These are phyloP conservation scores for Lutraria lutraria DNA, from an alignment of 2,888 invertebrate genomes.

Conservation along the genomic window DNA sequence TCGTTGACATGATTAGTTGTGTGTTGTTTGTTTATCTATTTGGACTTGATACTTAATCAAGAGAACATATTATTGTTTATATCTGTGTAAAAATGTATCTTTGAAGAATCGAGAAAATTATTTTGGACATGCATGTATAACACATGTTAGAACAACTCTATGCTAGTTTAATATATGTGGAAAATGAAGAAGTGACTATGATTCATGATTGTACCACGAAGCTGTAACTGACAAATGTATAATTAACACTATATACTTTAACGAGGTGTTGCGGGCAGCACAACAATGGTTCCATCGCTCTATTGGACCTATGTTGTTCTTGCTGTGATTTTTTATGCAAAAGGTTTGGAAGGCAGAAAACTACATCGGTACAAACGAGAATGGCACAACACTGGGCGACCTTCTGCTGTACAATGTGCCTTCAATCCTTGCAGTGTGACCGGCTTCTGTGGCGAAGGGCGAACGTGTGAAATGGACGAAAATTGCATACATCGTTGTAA, in stretches of 20 bases:
- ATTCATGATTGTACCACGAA: no score
- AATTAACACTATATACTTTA: not conserved
- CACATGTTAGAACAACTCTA: no score
- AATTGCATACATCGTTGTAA: constrained; percentile 51
- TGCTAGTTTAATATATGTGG: no score
- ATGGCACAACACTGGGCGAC: constrained; percentile 27
- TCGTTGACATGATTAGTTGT: not conserved
- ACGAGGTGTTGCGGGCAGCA: not conserved
- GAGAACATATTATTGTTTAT: not conserved
- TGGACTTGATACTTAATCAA: not conserved
- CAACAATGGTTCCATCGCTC: not conserved
- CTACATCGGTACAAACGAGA: constrained; percentile 11
- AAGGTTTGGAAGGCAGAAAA: not conserved
- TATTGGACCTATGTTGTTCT: not conserved
- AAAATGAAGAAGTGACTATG: no score
- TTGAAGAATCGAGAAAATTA: not conserved
- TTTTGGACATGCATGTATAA: not conserved
- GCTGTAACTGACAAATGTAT: no score
- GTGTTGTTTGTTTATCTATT: not conserved
- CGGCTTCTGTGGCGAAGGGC: constrained; percentile 52
- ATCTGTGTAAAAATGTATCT: not conserved
- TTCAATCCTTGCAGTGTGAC: constrained; percentile 58
- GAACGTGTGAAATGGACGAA: constrained; percentile 50
- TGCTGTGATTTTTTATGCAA: not conserved
- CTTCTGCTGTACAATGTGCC: constrained; percentile 44